A percentile compares a stretch with the other conserved stretches of the same genome.
Conservation (phyloP, 2,113 vertebrate species). For the Phaetusa simplex region DNA sequence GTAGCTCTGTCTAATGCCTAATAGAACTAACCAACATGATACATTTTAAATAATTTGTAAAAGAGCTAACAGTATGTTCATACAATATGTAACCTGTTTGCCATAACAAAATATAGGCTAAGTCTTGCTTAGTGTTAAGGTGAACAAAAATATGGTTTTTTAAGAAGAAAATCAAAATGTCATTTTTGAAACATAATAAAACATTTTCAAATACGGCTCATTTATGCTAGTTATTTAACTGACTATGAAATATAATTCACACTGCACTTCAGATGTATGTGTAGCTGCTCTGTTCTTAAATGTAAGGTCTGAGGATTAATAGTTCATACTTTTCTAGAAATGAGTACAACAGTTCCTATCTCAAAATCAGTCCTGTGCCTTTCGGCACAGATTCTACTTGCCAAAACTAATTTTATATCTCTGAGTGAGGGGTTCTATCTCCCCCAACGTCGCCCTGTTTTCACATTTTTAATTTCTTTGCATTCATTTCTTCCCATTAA, state of each 20-base stretch:
- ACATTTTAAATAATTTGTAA: not conserved
- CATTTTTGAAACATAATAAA: not conserved
- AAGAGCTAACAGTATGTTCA: not conserved
- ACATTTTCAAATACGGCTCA: not conserved
- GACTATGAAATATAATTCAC: not conserved
- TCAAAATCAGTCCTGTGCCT: not conserved
- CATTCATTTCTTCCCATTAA: not conserved
- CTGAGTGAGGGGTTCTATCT: not conserved
- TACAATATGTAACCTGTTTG: not conserved
- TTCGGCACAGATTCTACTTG: not conserved
- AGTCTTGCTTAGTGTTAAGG: not conserved
- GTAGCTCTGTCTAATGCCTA: not conserved
- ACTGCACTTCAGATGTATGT: not conserved
- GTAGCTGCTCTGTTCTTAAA: not conserved
- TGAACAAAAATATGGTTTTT: not conserved
- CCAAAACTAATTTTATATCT: not conserved
- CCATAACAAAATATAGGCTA: not conserved
- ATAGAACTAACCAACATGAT: too few species aligned
- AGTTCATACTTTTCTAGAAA: not conserved
- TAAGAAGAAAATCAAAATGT: not conserved
- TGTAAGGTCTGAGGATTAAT: not conserved
- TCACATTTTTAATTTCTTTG: not conserved
- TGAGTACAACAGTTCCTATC: not conserved
- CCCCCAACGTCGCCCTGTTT: not conserved
- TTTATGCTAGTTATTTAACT: not conserved